Base-by-base conservation (phyloP, 1,140 invertebrate species). In the Chlorops oryzae region DNA sequence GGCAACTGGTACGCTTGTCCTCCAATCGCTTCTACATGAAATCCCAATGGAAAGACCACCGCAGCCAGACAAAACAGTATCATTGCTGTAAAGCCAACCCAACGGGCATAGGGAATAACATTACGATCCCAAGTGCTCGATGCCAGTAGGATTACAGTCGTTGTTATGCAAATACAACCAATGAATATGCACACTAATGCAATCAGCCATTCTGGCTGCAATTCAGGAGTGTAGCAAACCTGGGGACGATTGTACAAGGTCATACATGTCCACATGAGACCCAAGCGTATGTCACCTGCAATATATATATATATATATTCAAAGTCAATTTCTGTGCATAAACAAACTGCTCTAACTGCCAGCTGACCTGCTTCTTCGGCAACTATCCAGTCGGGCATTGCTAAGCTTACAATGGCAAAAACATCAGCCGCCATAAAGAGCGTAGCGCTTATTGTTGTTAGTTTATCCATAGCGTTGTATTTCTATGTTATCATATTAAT, bases 391-490 rank as follows among this genome's bases (percentile, higher is more conserved):
- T 95, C 90, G 32, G 93, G 92, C 82, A 95, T 87, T 5, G 90
- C 86, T 55, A 97, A 78, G 74, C 92, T 94, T 1, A 92, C 82
- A 52, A 96, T 88, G 20, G 92, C 92, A 80, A 95, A 95, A 35
- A 95, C 80, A 80, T 96, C 91, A 28, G 92, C 92, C 24, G 89
- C 83, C 69, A 94, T 79, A 73, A 96, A 97, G 34, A 96, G 73
- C 17, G 90, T 88, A 3, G 90, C 90, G 12, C 92, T 95, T 60
- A 95, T 93, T 53, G 92, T 76, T 10, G 90, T 94, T 59, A 96
- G 75, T 75, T 92, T 92, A 77, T 96, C 92, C 91, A 96, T 93
- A n/a, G n/a, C n/a, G n/a, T n/a, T n/a, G n/a, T n/a, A n/a, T n/a
- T n/a, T n/a, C n/a, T n/a, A n/a, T n/a, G n/a, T n/a, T n/a, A n/a